These are phyloP conservation scores for Nothocercus nigrocapillus DNA, from an alignment of 2,113 vertebrate genomes.

Conservation along the genomic window DNA sequence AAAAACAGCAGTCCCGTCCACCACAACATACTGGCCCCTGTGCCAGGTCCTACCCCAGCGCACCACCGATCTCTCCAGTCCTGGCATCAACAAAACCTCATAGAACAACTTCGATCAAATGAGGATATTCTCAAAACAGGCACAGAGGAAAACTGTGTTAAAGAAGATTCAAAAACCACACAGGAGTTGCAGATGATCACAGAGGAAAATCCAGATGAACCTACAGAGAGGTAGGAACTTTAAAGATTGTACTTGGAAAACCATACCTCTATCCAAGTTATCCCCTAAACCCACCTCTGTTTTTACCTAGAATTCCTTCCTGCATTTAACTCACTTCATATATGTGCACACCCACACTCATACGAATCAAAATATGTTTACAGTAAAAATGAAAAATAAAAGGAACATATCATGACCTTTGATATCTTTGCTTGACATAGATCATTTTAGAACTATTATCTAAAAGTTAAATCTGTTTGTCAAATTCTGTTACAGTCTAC, in stretches of 20 bases:
- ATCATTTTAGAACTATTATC: not conserved
- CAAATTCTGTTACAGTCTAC: not conserved
- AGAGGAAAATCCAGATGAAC: constrained; percentile 81
- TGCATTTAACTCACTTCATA: not conserved
- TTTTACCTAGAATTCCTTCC: constrained; percentile 1
- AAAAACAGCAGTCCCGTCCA: constrained; percentile 86
- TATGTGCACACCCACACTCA: constrained; percentile 23
- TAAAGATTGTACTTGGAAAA: not conserved
- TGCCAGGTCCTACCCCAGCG: constrained; percentile 83
- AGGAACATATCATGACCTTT: not conserved
- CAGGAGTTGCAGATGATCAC: constrained; percentile 83
- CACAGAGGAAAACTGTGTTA: constrained; percentile 74
- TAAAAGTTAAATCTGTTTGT: not conserved
- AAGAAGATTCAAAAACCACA: constrained; percentile 76
- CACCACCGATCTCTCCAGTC: constrained; percentile 83
- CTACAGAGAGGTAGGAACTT: constrained; percentile 88
- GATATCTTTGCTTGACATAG: not conserved
- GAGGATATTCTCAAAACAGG: constrained; percentile 82
- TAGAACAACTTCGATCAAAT: constrained; percentile 82
- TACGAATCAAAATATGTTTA: not conserved
- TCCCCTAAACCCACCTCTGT: not conserved
- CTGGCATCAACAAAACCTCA: constrained; percentile 86
- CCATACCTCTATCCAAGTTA: not conserved
- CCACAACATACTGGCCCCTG: constrained; percentile 87
- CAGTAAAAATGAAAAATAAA: not conserved